phyloP scores from a whole-genome alignment of 2,888 invertebrate species.

The Myopa testacea region DNA sequence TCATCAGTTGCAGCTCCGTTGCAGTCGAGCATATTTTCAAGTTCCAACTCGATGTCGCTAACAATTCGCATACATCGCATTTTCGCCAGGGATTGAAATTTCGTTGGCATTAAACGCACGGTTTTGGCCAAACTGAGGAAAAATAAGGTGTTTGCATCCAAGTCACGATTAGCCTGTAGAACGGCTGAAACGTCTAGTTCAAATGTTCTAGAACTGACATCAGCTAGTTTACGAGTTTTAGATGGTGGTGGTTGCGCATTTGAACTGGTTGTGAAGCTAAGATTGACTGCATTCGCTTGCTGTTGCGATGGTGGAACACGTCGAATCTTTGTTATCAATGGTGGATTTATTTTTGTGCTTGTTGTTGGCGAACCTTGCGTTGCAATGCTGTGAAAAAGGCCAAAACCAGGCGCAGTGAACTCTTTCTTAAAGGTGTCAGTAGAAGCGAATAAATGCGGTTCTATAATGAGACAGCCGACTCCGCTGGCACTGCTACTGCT shows the following conservation, averaged over 20 bases:
- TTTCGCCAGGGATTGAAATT: constrained; percentile 65
- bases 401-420: constrained; percentile 57
- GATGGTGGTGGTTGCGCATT: constrained; percentile 51
- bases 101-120: constrained; percentile 65
- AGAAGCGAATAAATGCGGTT: constrained; percentile 61
- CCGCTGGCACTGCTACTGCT: constrained; percentile 54
- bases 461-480: constrained; percentile 62
- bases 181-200: constrained; percentile 64
- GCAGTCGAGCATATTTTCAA: constrained; percentile 62
- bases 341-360: constrained; percentile 49
- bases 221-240: constrained; percentile 58
- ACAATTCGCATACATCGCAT: constrained; percentile 68
- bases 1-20: constrained; percentile 56
- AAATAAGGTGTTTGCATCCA: constrained; percentile 66
- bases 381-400: constrained; percentile 58
- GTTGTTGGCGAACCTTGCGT: constrained; percentile 39
- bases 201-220: constrained; percentile 43
- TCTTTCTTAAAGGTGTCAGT: constrained; percentile 64
- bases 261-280: constrained; percentile 54
- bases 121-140: constrained; percentile 65
- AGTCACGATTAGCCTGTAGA: constrained; percentile 64
- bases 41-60: constrained; percentile 66
- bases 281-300: constrained; percentile 61
- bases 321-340: constrained; percentile 57
- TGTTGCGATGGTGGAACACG: constrained; percentile 63